Evolutionary conservation across 1,140 invertebrate genomes (phyloP), one percentile per base, ranked within the genome.

Genomic region (Caenorhabditis tropicalis): DNA sequence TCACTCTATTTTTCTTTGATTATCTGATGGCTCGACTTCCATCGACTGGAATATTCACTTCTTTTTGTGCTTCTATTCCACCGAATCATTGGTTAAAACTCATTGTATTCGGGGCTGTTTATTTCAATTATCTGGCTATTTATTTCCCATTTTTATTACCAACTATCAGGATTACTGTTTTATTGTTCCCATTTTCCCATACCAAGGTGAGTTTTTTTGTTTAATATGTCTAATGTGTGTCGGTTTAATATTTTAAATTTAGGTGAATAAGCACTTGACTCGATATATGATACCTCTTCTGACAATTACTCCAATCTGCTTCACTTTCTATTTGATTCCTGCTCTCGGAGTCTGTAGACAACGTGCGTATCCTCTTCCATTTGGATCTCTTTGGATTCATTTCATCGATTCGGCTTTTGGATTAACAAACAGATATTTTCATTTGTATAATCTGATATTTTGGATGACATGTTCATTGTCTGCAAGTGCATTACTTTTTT

Each of bases 91-190:
- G 31, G 29, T 19, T 65, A n/a, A 65, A 65, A 65, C 3, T 33
- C 0, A 65, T 65, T 4, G 16, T 65, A 16, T 33, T 65, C 24
- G 12, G 15, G 19, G 58, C 58, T 27, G 19, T 65, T 7, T 65
- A 65, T 24, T 65, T 65, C 21, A 65, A 65, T 36, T 65, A 65
- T 65, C 19, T 65, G 29, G 58, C 58, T 7, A 65, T 65, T 29
- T 65, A 29, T 6, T 65, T 65, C 24, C 58, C 58, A 33, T 65
- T 65, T 36, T 33, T 65, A 3, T 16, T 65, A 19, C 58, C 58
- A 33, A 31, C 36, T 19, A 33, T 65, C 15, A 12, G 58, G 36
- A 33, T 65, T 3, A 36, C 36, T 36, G 36, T 65, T 65, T 29
- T 65, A 3, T 19, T 19, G 10, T 65, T 33, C 24, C 58, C 58